Evolutionary conservation across 2,888 invertebrate genomes (phyloP).

Genomic region (Deilephila porcellus): DNA sequence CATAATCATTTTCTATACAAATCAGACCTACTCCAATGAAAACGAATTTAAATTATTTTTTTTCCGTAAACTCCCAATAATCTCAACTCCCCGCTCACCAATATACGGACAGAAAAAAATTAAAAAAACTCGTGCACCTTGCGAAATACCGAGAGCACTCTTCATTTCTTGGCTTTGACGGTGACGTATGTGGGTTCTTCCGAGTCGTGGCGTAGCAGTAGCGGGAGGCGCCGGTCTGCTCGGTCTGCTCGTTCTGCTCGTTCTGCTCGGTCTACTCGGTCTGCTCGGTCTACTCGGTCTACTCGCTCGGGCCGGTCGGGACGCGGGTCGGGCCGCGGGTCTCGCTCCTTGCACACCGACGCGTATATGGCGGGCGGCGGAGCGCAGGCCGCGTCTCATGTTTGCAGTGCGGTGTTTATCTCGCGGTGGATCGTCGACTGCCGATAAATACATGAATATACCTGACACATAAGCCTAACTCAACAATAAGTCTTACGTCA

Average conservation of each 20-base stretch:
- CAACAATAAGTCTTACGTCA: no score
- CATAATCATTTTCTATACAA: no score
- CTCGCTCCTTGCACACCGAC: constrained; percentile 46
- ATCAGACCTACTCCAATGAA: not conserved
- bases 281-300: constrained; percentile 34
- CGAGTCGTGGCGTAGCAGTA: constrained; percentile 46
- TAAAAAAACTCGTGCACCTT: constrained; percentile 77
- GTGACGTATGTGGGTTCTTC: constrained; percentile 71
- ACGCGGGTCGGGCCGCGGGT: constrained; percentile 33
- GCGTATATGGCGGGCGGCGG: constrained; percentile 63
- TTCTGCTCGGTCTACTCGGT: constrained; percentile 19
- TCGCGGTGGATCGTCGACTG: constrained; percentile 91
- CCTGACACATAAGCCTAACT: no score
- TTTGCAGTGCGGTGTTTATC: constrained; percentile 91
- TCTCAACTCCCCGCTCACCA: constrained; percentile 24
- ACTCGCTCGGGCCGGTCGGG: constrained; percentile 11
- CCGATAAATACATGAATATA: not conserved
- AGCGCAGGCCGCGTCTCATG: constrained; percentile 83
- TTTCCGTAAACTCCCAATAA: not conserved
- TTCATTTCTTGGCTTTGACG: constrained; percentile 74
- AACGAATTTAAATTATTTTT: not conserved
- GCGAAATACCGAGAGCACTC: constrained; percentile 79
- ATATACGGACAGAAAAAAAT: constrained; percentile 36
- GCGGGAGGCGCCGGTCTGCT: constrained; percentile 47
- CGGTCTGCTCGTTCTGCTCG: constrained; percentile 24